Percentiles rank a stretch among this genome's conserved stretches.
Evolutionary conservation across 2,888 invertebrate species (phyloP).

Genomic region (Lapara coniferarum): DNA sequence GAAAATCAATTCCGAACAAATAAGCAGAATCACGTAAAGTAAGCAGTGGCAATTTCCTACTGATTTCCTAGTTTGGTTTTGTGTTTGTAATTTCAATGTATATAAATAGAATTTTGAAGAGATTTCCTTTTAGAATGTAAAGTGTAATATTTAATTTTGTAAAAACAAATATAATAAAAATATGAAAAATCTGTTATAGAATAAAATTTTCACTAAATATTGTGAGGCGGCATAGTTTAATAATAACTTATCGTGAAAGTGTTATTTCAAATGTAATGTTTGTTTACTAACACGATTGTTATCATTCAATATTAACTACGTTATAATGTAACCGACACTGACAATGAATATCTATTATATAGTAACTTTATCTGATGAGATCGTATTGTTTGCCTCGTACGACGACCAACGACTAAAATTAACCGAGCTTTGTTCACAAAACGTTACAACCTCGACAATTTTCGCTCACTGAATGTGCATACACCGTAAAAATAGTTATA

Average conservation of each 20-base stretch:
- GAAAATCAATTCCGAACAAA: not conserved
- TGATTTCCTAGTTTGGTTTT: not conserved
- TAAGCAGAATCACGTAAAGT: not conserved
- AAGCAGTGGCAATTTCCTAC: not conserved
- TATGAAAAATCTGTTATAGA: conserved; percentile 8
- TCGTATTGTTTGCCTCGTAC: conserved; percentile 23
- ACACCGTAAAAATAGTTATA: too few species aligned
- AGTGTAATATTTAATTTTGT: conserved; percentile 7
- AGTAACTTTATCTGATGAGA: conserved; percentile 25
- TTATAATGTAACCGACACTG: not conserved
- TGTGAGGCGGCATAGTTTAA: conserved; percentile 18
- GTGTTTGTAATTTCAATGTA: not conserved
- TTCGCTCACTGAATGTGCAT: too few species aligned
- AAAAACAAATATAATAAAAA: conserved; percentile 17
- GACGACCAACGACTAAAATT: not conserved
- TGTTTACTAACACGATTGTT: not conserved
- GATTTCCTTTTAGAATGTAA: not conserved
- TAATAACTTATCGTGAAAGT: conserved; percentile 3
- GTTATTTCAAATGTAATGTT: conserved; percentile 1
- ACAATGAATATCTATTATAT: conserved; percentile 8
- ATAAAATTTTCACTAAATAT: conserved; percentile 8
- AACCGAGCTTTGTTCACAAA: not conserved
- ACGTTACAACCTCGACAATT: not conserved
- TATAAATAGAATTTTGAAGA: conserved; percentile 2
- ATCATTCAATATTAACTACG: not conserved